phyloP scores from a whole-genome alignment of 1,140 invertebrate genomes.

The Gyrodactylus salaris region DNA sequence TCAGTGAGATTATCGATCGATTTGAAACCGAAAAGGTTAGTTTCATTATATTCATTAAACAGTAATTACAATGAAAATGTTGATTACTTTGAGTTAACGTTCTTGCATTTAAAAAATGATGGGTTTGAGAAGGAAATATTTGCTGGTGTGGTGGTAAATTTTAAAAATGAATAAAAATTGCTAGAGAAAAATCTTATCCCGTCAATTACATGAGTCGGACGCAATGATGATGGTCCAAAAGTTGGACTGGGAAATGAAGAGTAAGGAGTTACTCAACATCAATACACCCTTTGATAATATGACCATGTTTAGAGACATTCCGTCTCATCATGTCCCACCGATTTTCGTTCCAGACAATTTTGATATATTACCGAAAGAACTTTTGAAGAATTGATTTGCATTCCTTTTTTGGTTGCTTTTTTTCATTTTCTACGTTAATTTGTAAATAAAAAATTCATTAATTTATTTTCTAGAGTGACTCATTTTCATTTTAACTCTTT shows the following conservation, averaged over 20 bases:
- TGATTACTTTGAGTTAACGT: not conserved
- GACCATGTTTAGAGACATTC: not conserved
- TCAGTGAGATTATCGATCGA: not conserved
- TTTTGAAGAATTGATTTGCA: no score
- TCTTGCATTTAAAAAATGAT: not conserved
- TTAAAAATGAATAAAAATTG: no score
- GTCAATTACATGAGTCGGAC: conserved; percentile 5
- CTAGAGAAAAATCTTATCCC: conserved; percentile 3
- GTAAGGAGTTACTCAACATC: conserved; percentile 3
- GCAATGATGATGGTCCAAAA: conserved; percentile 6
- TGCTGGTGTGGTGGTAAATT: no score
- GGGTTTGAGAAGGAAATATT: not conserved
- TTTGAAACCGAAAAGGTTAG: not conserved
- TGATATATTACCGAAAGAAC: not conserved
- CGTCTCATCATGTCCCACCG: not conserved
- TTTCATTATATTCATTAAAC: not conserved
- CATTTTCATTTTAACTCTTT: no score
- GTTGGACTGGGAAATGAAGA: conserved; percentile 7
- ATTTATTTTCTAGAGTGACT: no score
- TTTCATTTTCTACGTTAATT: no score
- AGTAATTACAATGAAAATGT: not conserved
- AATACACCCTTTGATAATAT: not conserved
- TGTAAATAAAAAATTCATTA: no score
- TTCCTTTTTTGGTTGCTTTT: no score
- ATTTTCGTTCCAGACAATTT: not conserved